Evolutionary conservation across 1,140 invertebrate species (phyloP).

Genomic region (Bombus soroeensis): DNA sequence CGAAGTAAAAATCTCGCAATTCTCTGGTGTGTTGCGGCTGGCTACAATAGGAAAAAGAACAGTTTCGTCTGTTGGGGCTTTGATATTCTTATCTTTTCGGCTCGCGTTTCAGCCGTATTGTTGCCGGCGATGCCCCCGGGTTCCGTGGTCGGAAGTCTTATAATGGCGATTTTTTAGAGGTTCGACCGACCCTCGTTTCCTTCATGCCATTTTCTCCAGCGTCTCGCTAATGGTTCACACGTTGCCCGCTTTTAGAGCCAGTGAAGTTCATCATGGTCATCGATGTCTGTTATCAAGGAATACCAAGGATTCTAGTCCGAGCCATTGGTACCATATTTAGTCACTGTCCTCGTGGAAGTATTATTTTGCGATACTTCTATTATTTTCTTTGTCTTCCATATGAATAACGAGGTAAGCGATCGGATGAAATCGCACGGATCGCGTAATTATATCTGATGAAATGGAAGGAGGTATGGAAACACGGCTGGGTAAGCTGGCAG

Average conservation of each 20-base stretch:
- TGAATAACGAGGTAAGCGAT: background rate
- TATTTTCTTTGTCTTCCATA: background rate
- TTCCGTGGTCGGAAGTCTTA: conserved; percentile 51
- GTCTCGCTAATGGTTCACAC: conserved; percentile 52
- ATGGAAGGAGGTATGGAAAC: background rate
- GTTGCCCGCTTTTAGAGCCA: conserved; percentile 30
- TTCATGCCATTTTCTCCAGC: conserved; percentile 35
- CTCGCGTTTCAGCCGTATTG: conserved; percentile 47
- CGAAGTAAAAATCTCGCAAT: background rate
- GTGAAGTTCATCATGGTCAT: background rate
- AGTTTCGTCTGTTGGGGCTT: conserved; percentile 41
- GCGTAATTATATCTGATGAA: background rate
- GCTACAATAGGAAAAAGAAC: conserved; percentile 35
- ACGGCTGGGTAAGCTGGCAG: no score
- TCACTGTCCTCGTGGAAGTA: background rate
- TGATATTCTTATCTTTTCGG: conserved; percentile 60
- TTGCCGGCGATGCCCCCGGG: conserved; percentile 45
- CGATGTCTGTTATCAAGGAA: conserved; percentile 24
- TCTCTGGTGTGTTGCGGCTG: conserved; percentile 24
- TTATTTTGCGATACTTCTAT: background rate
- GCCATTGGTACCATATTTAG: background rate
- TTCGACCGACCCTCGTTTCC: conserved; percentile 45
- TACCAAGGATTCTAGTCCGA: background rate
- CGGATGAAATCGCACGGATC: background rate
- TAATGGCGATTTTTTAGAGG: conserved; percentile 55